Conservation (phyloP, 37 sponge, comb jelly and placozoan species). For the Crambe crambe region DNA sequence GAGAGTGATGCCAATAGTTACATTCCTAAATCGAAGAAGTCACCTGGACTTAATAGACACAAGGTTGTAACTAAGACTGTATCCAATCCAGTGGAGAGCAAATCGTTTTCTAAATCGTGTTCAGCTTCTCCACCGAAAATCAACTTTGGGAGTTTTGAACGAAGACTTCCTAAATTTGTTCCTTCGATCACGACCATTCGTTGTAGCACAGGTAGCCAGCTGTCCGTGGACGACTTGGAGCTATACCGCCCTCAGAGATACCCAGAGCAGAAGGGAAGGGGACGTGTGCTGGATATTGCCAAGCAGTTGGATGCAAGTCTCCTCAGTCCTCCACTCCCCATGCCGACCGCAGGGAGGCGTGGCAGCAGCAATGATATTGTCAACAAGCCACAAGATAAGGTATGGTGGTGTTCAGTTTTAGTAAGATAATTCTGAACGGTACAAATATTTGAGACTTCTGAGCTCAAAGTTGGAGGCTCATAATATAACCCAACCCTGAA, state of each 20-base stretch:
- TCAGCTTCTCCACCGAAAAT: neutral
- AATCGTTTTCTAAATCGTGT: neutral
- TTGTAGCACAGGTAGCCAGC: neutral
- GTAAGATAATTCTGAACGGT: too few relatives aligned
- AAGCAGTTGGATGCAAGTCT: neutral
- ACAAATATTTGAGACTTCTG: too few relatives aligned
- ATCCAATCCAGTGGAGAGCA: neutral
- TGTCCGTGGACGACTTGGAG: neutral
- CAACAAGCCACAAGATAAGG: too few relatives aligned
- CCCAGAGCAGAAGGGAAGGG: neutral
- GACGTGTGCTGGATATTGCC: constrained; percentile 8
- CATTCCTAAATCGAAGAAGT: neutral
- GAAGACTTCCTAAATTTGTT: neutral
- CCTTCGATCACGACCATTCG: neutral
- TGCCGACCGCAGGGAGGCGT: neutral
- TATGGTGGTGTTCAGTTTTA: too few relatives aligned
- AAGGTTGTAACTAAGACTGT: neutral
- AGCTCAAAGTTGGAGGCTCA: too few relatives aligned
- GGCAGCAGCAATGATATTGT: neutral
- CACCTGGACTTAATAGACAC: neutral
- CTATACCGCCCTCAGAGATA: neutral
- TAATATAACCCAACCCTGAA: too few relatives aligned
- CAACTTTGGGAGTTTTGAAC: neutral
- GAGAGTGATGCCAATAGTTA: constrained; percentile 3
- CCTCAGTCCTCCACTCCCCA: neutral